These are phyloP conservation scores for Rhinichthys klamathensis DNA, from an alignment of 2,113 vertebrate genomes.

Conservation along the genomic window DNA sequence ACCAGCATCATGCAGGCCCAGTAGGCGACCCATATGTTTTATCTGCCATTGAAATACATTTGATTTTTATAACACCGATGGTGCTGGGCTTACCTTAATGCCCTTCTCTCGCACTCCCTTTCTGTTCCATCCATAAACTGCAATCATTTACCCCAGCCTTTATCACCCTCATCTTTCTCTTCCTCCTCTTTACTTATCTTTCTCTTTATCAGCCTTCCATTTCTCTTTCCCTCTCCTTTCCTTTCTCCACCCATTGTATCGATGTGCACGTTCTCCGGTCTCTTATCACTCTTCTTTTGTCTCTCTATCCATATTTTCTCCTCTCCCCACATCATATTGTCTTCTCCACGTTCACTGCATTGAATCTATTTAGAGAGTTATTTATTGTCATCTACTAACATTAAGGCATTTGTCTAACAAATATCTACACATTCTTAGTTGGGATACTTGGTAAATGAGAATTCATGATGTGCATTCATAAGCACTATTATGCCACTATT, in stretches of 20 bases:
- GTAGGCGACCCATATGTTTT: conserved; percentile 61
- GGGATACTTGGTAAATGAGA: conserved; percentile 6
- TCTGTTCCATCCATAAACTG: conserved; percentile 53
- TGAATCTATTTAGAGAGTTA: not conserved
- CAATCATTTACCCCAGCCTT: conserved; percentile 56
- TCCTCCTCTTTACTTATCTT: conserved; percentile 56
- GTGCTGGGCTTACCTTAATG: conserved; percentile 38
- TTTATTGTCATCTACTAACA: not conserved
- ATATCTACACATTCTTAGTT: not conserved
- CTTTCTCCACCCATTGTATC: conserved; percentile 36
- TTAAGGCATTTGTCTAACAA: not conserved
- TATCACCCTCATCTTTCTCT: conserved; percentile 61
- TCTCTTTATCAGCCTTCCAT: conserved; percentile 40
- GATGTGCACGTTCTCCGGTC: conserved; percentile 22
- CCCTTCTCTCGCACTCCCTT: conserved; percentile 58
- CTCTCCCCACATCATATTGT: not conserved
- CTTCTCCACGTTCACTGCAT: not conserved
- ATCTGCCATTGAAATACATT: conserved; percentile 75
- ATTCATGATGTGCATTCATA: not conserved
- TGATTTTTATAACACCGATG: conserved; percentile 66
- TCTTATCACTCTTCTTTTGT: conserved; percentile 31
- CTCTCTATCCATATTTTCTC: conserved; percentile 30
- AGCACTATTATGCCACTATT: not conserved
- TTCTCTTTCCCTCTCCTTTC: conserved; percentile 20
- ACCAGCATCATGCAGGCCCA: conserved; percentile 25